A percentile compares a stretch with the other conserved stretches of the same genome.
Conservation (phyloP, 2,113 vertebrate genomes). For the Hucho hucho region DNA sequence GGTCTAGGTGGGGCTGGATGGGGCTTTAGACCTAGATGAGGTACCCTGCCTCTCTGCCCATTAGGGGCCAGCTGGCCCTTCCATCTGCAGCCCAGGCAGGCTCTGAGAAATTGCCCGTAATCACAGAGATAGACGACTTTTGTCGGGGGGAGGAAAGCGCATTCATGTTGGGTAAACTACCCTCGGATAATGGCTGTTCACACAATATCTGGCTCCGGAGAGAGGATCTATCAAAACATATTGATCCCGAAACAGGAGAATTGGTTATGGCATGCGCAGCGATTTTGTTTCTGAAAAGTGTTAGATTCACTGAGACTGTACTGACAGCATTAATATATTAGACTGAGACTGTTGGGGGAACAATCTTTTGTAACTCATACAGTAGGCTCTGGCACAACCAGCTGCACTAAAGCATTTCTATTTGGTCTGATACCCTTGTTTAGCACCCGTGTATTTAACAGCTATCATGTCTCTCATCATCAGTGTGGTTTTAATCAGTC, state of each 20-base stretch:
- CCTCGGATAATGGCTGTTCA: slow-evolving; percentile 76
- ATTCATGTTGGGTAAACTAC: slow-evolving; percentile 80
- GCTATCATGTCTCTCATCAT: slow-evolving; percentile 33
- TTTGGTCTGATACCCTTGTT: background rate
- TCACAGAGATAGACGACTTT: slow-evolving; percentile 77
- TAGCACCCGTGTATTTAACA: background rate
- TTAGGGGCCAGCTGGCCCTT: slow-evolving; percentile 67
- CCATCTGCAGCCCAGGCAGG: slow-evolving; percentile 63
- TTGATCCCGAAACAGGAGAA: slow-evolving; percentile 78
- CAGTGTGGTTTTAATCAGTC: background rate
- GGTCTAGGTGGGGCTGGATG: background rate
- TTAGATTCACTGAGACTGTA: slow-evolving; percentile 73
- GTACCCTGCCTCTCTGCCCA: slow-evolving; percentile 66
- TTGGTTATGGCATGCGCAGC: slow-evolving; percentile 72
- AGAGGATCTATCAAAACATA: slow-evolving; percentile 82
- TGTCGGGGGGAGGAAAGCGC: slow-evolving; percentile 66
- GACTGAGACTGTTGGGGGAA: slow-evolving; percentile 59
- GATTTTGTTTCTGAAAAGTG: slow-evolving; percentile 77
- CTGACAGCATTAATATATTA: slow-evolving; percentile 81
- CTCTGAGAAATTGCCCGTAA: slow-evolving; percentile 78
- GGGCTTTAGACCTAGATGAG: slow-evolving; percentile 46
- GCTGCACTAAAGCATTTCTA: background rate
- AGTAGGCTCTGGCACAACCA: background rate
- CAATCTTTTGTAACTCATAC: slow-evolving; percentile 57
- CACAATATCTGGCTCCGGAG: slow-evolving; percentile 77